Base-by-base conservation (phyloP, 2,888 invertebrate genomes). In the Eilema griseolum region DNA sequence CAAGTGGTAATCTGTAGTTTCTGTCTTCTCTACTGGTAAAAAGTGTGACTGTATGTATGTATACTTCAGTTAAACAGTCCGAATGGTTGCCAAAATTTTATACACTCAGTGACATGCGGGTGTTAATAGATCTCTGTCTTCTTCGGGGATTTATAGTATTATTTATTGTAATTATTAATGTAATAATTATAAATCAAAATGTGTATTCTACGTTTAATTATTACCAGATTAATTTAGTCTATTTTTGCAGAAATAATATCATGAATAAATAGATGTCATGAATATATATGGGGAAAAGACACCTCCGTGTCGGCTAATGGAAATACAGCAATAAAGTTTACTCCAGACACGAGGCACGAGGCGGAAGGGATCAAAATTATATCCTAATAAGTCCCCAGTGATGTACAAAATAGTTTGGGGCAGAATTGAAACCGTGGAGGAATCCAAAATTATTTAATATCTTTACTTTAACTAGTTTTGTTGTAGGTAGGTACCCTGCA, bases 251-350 rank as follows among this genome's bases (percentile, higher is more conserved):
- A 71, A 69, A 73, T 65, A 71, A 41, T 61, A 70, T 71, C 52
- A 71, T 63, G 71, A n/a, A n/a, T n/a, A n/a, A n/a, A n/a, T n/a
- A n/a, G n/a, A 65, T 31, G 52, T 60, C 69, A 74, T 79, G 71
- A 76, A 79, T 79, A 72, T 69, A 64, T 76, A 74, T 70, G 67
- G 61, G 23, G 41, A 61, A 61, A 62, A 72, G 71, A 67, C 81
- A 70, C 73, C 79, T 68, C 75, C 75, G 68, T 67, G 76, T 63
- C 70, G 71, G 68, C 72, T 86, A 84, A 86, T 84, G 81, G 81
- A 78, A 80, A 77, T 81, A 77, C 69, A 68, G 78, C 69, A 77
- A 73, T 83, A 81, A 83, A 80, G 80, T 71, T 69, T 61, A 70
- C 68, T 71, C 65, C 66, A 24, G 66, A 56, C 75, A 64, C 41